Conservation (phyloP, 2,113 vertebrate genomes). For the Callorhinus ursinus region DNA sequence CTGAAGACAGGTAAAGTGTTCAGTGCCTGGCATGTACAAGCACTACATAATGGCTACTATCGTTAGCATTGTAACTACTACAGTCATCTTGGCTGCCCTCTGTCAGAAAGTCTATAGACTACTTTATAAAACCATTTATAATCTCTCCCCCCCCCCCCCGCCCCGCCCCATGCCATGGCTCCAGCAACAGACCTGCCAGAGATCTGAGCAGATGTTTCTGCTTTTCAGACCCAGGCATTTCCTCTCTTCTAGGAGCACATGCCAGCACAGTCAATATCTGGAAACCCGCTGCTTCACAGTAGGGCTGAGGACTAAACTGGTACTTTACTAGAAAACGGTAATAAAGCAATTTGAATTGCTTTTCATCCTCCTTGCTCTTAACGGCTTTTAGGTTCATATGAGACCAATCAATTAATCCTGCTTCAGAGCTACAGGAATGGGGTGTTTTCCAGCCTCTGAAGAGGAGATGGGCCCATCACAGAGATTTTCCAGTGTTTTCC, state of each 20-base stretch:
- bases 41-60: neutral
- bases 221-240: slow-evolving; percentile 84
- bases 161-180: neutral
- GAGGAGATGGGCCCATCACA: slow-evolving; percentile 79
- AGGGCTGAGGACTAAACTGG: slow-evolving; percentile 87
- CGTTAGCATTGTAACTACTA: neutral
- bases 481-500: slow-evolving; percentile 63
- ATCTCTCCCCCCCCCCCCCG: neutral
- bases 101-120: slow-evolving; percentile 10
- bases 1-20: neutral
- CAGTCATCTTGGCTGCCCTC: neutral
- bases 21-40: too few species aligned
- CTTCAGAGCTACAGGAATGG: slow-evolving; percentile 82
- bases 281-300: slow-evolving; percentile 89
- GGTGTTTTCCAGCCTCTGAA: slow-evolving; percentile 81
- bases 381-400: slow-evolving; percentile 87
- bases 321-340: slow-evolving; percentile 89
- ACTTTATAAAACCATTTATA: slow-evolving; percentile 37
- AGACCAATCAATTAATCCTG: slow-evolving; percentile 90
- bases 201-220: slow-evolving; percentile 87
- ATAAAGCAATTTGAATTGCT: slow-evolving; percentile 90
- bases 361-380: slow-evolving; percentile 88
- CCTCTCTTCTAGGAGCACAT: slow-evolving; percentile 85
- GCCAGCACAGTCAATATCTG: slow-evolving; percentile 87
- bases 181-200: slow-evolving; percentile 78